Base-by-base conservation (phyloP, 1,140 invertebrate species). In the Drosophila pandora region DNA sequence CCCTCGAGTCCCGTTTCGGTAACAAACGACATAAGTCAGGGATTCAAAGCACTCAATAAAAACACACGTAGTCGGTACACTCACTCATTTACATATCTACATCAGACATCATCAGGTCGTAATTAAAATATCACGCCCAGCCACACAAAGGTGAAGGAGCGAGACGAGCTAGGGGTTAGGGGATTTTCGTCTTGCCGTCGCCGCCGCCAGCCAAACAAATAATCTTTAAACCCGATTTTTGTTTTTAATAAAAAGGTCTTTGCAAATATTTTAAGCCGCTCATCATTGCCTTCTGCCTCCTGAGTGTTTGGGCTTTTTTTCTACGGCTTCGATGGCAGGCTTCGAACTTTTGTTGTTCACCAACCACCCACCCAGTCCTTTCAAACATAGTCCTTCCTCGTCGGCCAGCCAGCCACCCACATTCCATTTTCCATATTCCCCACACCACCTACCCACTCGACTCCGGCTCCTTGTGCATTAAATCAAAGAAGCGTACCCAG, bases 51-150 rank as follows among this genome's bases (percentile, higher is more conserved):
- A 87, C 63, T 81, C 69, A 84, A 84, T 87, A 59, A 74, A 37
- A 43, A 70, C 74, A 60, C 48, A 63, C 52, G 61, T 61, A 25
- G 25, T 25, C 4, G 4, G 25, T 25, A 25, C 25, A 6, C 7
- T 65, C 50, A 60, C 59, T 61, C 34, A 57, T 64, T 63, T 67
- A 72, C 54, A 88, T 76, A 69, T 56, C 61, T 82, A 63, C 79
- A 57, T 73, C 78, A 76, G 67, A 41, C 32, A 57, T 69, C 65
- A 49, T 72, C 43, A 58, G 61, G 61, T 72, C 72, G 79, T 87
- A 87, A 87, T 88, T 87, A 87, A 87, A 87, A 87, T 88, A 88
- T 87, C 79, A 83, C 84, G 76, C 83, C 83, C 83, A 84, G 64
- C 49, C 80, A 85, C 76, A 79, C 58, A 79, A 83, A 84, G 67